These are phyloP conservation scores for Maccullochella peelii DNA, from an alignment of 2,113 vertebrate genomes.

Conservation along the genomic window DNA sequence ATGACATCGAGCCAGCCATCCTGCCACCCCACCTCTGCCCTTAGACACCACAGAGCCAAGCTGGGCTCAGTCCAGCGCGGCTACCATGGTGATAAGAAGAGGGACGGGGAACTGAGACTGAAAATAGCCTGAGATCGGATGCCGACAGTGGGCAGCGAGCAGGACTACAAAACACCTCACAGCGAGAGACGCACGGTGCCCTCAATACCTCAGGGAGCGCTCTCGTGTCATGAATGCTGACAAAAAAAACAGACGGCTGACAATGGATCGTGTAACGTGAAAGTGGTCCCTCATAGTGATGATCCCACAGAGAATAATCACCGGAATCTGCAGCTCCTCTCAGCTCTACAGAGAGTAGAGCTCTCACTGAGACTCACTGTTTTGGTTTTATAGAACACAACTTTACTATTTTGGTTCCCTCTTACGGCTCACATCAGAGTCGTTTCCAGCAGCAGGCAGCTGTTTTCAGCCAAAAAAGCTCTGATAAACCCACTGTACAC, in stretches of 20 bases:
- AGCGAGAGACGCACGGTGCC: slow-evolving; percentile 21
- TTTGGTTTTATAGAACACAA: background rate
- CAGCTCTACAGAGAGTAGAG: too few species aligned
- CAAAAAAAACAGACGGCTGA: slow-evolving; percentile 21
- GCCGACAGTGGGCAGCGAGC: slow-evolving; percentile 31
- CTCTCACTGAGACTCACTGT: too few species aligned
- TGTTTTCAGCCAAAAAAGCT: background rate
- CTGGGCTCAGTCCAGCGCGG: slow-evolving; percentile 47
- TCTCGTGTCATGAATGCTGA: slow-evolving; percentile 36
- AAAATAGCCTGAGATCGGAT: slow-evolving; percentile 56
- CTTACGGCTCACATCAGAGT: too few species aligned
- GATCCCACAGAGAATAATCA: too few species aligned
- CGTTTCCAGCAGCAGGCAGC: background rate
- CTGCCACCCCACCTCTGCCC: slow-evolving; percentile 50
- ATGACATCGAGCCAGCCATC: slow-evolving; percentile 55
- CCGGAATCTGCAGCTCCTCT: too few species aligned
- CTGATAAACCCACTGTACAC: background rate
- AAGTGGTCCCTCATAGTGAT: background rate
- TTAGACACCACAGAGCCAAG: slow-evolving; percentile 40
- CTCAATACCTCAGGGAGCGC: slow-evolving; percentile 28
- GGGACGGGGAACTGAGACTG: slow-evolving; percentile 9
- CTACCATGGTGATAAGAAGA: slow-evolving; percentile 73
- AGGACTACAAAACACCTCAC: slow-evolving; percentile 45
- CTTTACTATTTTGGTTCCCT: background rate
- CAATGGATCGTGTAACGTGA: background rate